Evolutionary conservation across 2,888 invertebrate genomes (phyloP), one percentile per base, ranked within the genome.

Genomic region (Aphidoletes aphidimyza): DNA sequence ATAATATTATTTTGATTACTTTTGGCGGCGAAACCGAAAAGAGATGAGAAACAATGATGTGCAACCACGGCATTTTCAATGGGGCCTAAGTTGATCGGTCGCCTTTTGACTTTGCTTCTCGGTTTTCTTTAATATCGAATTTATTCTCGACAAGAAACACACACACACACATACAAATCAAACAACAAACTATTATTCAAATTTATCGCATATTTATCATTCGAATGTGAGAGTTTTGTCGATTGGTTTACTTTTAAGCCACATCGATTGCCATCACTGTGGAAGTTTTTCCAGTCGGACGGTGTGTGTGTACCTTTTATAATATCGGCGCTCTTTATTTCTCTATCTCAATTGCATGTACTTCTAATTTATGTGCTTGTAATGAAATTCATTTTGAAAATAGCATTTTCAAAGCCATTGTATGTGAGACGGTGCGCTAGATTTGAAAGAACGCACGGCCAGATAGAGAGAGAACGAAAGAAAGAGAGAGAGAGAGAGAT

Each of bases 131-230:
- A 69, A 30, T 69, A 30, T 69, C 30, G 30, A 26, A 69, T 8
- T 69, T 30, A 69, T n/a, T n/a, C 69, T 30, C 2, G 69, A 14
- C 9, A 69, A 69, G 14, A 14, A 9, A 9, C 30, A n/a, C n/a
- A n/a, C n/a, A n/a, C n/a, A n/a, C n/a, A n/a, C n/a, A n/a, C n/a
- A n/a, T n/a, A n/a, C n/a, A n/a, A n/a, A n/a, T n/a, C n/a, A n/a
- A n/a, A n/a, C n/a, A n/a, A n/a, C n/a, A n/a, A 69, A 69, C 69
- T 26, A 69, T 69, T 69, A 69, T 69, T 69, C 69, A 69, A 69
- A 69, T 69, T 26, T 69, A 69, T 69, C 69, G 69, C 69, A 69
- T 69, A 69, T 69, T 69, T 69, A 69, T 69, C 69, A 69, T 69
- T 69, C 69, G 30, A 30, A 69, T 69, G 69, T 30, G 34, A 69